Percentiles rank a stretch among this genome's conserved stretches.
These are phyloP conservation scores for Platichthys stellatus DNA, from an alignment of 2,113 vertebrate genomes.

Conservation along the genomic window DNA sequence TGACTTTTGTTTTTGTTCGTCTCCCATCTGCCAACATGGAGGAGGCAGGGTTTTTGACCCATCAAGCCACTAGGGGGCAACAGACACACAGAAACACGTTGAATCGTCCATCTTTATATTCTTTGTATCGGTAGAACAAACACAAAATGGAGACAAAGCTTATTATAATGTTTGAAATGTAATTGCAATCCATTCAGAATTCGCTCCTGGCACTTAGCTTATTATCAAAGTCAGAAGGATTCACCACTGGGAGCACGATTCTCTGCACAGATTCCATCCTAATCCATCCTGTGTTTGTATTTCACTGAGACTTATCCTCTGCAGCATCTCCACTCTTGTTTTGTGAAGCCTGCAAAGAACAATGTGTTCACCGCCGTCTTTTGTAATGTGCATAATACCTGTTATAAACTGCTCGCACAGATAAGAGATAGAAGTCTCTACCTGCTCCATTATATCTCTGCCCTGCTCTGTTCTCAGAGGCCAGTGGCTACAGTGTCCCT, in stretches of 20 bases:
- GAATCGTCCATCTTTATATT: no score
- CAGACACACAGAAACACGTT: no score
- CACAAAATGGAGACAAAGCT: no score
- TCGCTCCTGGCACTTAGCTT: no score
- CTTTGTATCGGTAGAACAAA: no score
- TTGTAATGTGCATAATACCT: slow-evolving; percentile 58
- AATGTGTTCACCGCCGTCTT: slow-evolving; percentile 37
- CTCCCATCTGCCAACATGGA: no score
- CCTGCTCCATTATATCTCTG: slow-evolving; percentile 61
- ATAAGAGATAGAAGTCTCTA: slow-evolving; percentile 63
- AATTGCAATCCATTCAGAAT: no score
- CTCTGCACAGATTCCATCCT: background rate
- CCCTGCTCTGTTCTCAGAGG: slow-evolving; percentile 65
- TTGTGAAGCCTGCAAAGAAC: slow-evolving; percentile 33
- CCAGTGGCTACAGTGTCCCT: slow-evolving; percentile 56
- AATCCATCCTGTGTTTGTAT: background rate
- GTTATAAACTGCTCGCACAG: slow-evolving; percentile 57
- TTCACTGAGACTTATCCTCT: background rate
- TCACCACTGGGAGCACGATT: background rate
- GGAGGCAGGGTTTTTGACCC: no score
- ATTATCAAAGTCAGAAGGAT: background rate
- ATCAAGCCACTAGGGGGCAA: no score
- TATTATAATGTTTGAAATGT: no score
- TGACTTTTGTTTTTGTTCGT: no score
- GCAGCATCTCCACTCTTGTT: background rate